These are phyloP conservation scores for Lethrus apterus DNA, from an alignment of 1,140 invertebrate genomes.

Conservation along the genomic window DNA sequence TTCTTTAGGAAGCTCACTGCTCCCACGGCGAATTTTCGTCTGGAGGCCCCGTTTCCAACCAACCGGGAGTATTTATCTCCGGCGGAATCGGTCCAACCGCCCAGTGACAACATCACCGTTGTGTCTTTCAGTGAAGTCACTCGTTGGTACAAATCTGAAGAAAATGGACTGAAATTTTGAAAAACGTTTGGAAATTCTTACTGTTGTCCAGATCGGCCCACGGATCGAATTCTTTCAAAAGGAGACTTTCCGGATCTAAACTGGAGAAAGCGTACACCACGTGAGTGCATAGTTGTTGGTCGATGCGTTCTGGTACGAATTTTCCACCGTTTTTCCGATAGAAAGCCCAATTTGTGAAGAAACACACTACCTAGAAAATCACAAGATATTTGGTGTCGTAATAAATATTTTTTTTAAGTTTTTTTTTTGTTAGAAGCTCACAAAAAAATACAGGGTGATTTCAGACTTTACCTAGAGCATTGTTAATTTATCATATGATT, in stretches of 20 bases:
- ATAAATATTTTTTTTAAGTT: no score
- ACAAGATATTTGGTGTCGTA: no score
- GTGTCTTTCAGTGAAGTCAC: constrained; percentile 55
- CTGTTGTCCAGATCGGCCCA: constrained; percentile 81
- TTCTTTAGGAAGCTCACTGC: constrained; percentile 60
- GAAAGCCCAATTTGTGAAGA: constrained; percentile 82
- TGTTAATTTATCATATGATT: no score
- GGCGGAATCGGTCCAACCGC: constrained; percentile 85
- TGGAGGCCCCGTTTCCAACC: constrained; percentile 53
- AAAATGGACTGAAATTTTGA: not conserved
- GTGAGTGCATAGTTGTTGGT: constrained; percentile 74
- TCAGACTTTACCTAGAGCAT: no score
- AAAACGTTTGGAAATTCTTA: constrained; percentile 40
- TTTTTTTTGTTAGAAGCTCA: no score
- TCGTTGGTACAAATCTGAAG: constrained; percentile 59
- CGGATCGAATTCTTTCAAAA: constrained; percentile 71
- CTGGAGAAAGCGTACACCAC: constrained; percentile 87
- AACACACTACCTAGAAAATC: constrained; percentile 66
- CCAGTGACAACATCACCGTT: constrained; percentile 69
- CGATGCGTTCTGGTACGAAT: constrained; percentile 78
- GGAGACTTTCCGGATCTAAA: constrained; percentile 65
- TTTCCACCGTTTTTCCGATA: constrained; percentile 74
- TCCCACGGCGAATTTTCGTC: constrained; percentile 62
- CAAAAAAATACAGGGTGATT: no score
- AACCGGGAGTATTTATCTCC: constrained; percentile 77